These are phyloP conservation scores for Balaeniceps rex DNA, from an alignment of 2,113 vertebrate genomes.

Conservation along the genomic window DNA sequence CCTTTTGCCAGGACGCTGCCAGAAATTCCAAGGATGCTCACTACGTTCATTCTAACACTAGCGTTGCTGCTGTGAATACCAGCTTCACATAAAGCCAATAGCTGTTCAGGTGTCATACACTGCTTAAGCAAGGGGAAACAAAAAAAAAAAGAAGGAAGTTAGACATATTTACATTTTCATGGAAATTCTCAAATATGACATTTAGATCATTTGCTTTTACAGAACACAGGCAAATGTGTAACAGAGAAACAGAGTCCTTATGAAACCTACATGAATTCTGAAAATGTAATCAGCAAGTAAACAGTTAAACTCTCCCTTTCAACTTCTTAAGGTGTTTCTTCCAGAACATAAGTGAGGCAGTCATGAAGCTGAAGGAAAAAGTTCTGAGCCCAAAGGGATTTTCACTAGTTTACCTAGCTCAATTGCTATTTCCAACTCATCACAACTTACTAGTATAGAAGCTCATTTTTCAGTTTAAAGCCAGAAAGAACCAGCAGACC, in stretches of 20 bases:
- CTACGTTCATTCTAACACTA: slow-evolving; percentile 86
- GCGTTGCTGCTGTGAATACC: slow-evolving; percentile 78
- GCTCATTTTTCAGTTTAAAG: neutral
- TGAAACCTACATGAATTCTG: neutral
- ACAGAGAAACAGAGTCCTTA: neutral
- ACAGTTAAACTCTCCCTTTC: neutral
- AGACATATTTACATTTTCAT: neutral
- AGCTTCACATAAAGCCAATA: slow-evolving; percentile 86
- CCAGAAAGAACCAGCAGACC: neutral
- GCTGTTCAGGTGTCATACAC: slow-evolving; percentile 89
- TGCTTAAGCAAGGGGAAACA: slow-evolving; percentile 27
- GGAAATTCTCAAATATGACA: neutral
- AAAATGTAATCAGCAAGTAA: neutral
- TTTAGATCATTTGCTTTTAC: neutral
- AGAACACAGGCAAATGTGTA: neutral
- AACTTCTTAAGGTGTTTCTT: neutral
- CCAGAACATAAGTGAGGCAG: neutral
- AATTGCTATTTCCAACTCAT: neutral
- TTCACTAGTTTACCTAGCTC: neutral
- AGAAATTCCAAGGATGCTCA: slow-evolving; percentile 93
- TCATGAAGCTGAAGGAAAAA: neutral
- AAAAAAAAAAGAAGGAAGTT: neutral
- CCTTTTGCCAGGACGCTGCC: slow-evolving; percentile 90
- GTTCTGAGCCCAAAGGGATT: neutral
- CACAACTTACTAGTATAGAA: neutral